These are phyloP conservation scores for Galeopsomyia nigrocyanea DNA, from an alignment of 2,888 invertebrate genomes.

Conservation along the genomic window DNA sequence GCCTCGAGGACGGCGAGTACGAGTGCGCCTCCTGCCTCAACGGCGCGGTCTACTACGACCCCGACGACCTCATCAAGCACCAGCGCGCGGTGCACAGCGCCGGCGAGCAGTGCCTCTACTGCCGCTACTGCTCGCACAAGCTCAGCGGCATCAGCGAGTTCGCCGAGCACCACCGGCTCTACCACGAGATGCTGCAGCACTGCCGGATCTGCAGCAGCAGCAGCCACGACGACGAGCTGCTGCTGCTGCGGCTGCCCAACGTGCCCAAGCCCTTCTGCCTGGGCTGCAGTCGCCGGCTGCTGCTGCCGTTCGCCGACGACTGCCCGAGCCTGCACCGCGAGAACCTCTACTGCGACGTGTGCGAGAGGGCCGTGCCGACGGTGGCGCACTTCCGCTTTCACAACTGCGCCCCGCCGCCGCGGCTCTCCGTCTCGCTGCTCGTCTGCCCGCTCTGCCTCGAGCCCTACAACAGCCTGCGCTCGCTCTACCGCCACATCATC, in stretches of 20 bases:
- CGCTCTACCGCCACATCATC: constrained; percentile 38
- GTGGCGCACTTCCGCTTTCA: constrained; percentile 31
- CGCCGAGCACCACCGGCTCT: constrained; percentile 28
- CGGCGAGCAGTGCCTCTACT: constrained; percentile 7
- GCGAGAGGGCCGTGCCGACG: constrained; percentile 28
- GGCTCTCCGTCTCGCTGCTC: constrained; percentile 2
- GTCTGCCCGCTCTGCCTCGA: constrained; percentile 32
- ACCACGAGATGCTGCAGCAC: constrained; percentile 30
- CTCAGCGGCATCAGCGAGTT: constrained; percentile 31
- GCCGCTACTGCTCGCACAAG: constrained; percentile 34
- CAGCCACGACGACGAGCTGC: not conserved
- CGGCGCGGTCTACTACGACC: constrained; percentile 29
- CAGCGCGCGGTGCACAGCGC: constrained; percentile 31
- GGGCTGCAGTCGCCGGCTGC: constrained; percentile 11
- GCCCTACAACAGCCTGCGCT: constrained; percentile 26
- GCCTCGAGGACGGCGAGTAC: constrained; percentile 27
- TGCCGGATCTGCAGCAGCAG: constrained; percentile 29
- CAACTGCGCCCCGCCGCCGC: constrained; percentile 5
- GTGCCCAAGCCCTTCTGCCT: constrained; percentile 35
- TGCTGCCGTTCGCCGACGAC: constrained; percentile 12
- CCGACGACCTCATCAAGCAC: constrained; percentile 38
- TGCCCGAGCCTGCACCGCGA: constrained; percentile 32
- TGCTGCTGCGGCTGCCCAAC: not conserved
- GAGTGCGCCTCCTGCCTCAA: constrained; percentile 31
- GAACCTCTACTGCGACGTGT: constrained; percentile 40